These are phyloP conservation scores for Pterocles burchelli DNA, from an alignment of 2,113 vertebrate species.

Conservation along the genomic window DNA sequence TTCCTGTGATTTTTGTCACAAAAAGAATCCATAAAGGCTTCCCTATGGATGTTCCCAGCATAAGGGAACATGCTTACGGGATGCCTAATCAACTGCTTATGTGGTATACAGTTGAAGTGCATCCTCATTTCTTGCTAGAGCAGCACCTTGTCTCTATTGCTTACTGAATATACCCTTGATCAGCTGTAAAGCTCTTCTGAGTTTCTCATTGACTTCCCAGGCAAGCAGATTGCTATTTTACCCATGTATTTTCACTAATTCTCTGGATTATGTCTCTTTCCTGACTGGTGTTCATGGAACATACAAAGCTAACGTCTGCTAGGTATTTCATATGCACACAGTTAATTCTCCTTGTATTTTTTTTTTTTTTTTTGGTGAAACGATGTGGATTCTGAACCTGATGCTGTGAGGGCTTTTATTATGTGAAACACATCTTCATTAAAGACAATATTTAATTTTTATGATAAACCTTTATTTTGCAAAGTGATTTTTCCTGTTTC, in stretches of 20 bases:
- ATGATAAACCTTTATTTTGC: not conserved
- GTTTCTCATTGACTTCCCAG: not conserved
- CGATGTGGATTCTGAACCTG: not conserved
- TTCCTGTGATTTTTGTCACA: not conserved
- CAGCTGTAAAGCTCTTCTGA: not conserved
- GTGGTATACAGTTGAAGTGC: not conserved
- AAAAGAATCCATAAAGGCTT: not conserved
- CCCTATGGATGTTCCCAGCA: not conserved
- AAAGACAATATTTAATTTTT: not conserved
- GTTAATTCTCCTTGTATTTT: not conserved
- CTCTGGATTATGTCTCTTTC: not conserved
- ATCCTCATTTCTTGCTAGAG: not conserved
- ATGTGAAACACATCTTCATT: not conserved
- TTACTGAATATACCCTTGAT: not conserved
- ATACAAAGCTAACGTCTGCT: not conserved
- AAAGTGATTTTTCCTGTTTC: not conserved
- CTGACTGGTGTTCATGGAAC: not conserved
- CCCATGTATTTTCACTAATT: not conserved
- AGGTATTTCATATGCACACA: not conserved
- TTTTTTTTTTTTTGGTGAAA: not conserved
- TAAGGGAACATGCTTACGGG: not conserved
- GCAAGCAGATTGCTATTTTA: not conserved
- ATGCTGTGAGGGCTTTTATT: not conserved
- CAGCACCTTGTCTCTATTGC: not conserved
- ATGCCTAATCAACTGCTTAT: not conserved